phyloP scores from a whole-genome alignment of 2,797 vertebrate genomes.

The Falco naumanni region DNA sequence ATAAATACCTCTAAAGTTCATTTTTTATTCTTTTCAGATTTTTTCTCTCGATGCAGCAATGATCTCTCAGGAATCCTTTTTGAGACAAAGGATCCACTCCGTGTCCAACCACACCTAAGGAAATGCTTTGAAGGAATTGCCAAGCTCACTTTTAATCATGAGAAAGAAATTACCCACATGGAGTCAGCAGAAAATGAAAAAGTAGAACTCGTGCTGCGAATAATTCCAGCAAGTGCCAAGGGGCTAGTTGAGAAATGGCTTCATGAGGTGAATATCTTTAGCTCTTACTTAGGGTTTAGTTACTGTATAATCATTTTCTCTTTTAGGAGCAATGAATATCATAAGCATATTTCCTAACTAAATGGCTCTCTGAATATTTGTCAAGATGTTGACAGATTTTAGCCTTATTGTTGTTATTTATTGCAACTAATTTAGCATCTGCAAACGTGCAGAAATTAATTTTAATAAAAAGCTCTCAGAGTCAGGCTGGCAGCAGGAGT shows the following conservation, averaged over 20 bases:
- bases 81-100: constrained; percentile 76
- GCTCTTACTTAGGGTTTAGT: constrained; percentile 77
- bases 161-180: constrained; percentile 80
- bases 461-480: constrained; percentile 3
- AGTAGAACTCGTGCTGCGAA: constrained; percentile 76
- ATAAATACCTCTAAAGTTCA: constrained; percentile 66
- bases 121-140: constrained; percentile 80
- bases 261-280: constrained; percentile 83
- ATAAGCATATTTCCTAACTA: constrained; percentile 55
- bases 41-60: constrained; percentile 29
- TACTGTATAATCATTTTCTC: constrained; percentile 75
- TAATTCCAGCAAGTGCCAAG: constrained; percentile 81
- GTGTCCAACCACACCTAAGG: constrained; percentile 69
- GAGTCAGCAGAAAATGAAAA: constrained; percentile 84
- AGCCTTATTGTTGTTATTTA: constrained; percentile 64
- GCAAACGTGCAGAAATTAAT: constrained; percentile 43
- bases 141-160: constrained; percentile 79
- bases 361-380: constrained; percentile 57
- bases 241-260: constrained; percentile 84
- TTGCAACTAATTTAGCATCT: constrained; percentile 60
- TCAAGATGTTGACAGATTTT: constrained; percentile 58
- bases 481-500: constrained; percentile 18
- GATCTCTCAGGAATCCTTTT: constrained; percentile 67
- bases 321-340: constrained; percentile 71
- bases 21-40: constrained; percentile 58